Percentiles rank a stretch among this genome's conserved stretches.
These are phyloP conservation scores for Unio delphinus DNA, from an alignment of 2,888 invertebrate genomes.

Conservation along the genomic window DNA sequence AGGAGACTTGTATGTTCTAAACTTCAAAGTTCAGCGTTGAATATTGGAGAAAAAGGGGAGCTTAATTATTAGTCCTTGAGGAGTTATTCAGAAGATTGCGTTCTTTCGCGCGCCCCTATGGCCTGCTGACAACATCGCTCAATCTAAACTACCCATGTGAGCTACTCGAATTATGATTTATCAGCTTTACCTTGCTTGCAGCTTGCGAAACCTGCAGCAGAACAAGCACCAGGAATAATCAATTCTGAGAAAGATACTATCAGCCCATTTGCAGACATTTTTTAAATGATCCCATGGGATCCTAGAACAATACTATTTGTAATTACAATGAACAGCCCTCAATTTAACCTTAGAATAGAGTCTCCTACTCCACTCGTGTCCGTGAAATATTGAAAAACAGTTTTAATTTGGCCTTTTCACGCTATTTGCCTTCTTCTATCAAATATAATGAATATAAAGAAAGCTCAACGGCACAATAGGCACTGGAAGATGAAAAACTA, in stretches of 20 bases:
- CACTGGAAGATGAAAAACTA: no score
- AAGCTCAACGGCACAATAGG: conserved; percentile 1
- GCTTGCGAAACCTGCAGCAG: conserved; percentile 1
- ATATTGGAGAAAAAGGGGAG: no score
- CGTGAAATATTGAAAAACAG: conserved; percentile 16
- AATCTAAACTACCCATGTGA: no score
- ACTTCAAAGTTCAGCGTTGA: no score
- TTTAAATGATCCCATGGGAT: conserved; percentile 27
- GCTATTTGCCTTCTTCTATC: conserved; percentile 23
- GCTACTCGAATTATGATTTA: conserved; percentile 6
- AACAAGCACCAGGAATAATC: conserved; percentile 11
- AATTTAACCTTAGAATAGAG: conserved; percentile 22
- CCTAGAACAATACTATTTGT: conserved; percentile 17
- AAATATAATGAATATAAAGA: conserved; percentile 10
- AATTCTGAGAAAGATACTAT: conserved; percentile 8
- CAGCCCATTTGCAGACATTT: conserved; percentile 19
- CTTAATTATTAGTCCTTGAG: no score
- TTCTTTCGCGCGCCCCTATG: no score
- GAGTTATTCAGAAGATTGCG: no score
- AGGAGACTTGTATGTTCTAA: no score
- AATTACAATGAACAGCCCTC: conserved; percentile 38
- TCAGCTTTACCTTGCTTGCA: background rate
- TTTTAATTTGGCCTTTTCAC: conserved; percentile 30
- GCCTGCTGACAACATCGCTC: no score
- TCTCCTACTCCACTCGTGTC: conserved; percentile 10